Evolutionary conservation across 2,888 invertebrate species (phyloP).

Genomic region (Lamellibrachia columna): DNA sequence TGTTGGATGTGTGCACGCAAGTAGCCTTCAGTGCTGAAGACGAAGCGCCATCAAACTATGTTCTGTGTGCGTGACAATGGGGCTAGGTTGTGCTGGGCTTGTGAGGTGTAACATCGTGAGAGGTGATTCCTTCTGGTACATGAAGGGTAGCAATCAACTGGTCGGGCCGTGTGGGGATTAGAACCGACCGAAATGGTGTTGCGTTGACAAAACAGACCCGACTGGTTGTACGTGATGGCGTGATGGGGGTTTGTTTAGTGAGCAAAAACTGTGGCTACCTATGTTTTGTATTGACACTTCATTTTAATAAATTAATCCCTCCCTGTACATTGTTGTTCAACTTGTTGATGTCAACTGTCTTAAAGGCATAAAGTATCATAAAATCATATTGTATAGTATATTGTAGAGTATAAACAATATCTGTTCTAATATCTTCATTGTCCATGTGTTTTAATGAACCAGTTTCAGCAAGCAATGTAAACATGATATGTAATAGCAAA

Average conservation of each 20-base stretch:
- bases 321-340: background rate
- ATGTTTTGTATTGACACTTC: background rate
- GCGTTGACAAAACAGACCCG: background rate
- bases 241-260: background rate
- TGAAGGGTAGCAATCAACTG: background rate
- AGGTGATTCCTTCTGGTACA: background rate
- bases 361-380: background rate
- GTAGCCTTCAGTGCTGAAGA: no score
- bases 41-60: no score
- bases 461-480: no score
- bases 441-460: no score
- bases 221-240: background rate
- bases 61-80: background rate
- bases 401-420: no score
- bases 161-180: background rate
- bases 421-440: no score
- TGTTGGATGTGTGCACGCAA: background rate
- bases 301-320: slow-evolving; percentile 5
- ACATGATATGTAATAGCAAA: no score
- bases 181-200: background rate
- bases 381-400: background rate
- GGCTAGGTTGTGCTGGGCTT: background rate
- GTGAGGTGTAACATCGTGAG: background rate
- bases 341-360: background rate
- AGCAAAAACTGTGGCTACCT: background rate